Conservation (phyloP, 1,140 invertebrate species). For the Elymnias hypermnestra region DNA sequence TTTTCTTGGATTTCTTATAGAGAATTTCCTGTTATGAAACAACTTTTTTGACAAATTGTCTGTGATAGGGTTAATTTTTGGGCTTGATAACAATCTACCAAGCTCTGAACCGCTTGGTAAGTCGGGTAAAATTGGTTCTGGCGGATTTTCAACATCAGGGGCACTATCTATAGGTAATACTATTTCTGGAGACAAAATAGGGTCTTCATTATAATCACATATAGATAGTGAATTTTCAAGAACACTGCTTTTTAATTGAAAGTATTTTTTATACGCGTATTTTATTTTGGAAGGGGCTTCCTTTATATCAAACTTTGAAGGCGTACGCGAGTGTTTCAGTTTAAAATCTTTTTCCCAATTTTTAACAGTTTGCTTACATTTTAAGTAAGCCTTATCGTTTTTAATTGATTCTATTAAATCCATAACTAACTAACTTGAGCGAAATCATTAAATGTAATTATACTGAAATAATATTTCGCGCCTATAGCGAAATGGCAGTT, state of each 20-base stretch:
- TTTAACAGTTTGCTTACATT: constrained; percentile 85
- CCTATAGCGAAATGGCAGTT: too few relatives aligned
- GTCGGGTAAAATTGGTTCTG: constrained; percentile 34
- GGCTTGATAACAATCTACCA: constrained; percentile 64
- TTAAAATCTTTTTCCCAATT: constrained; percentile 88
- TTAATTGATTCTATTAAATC: constrained; percentile 61
- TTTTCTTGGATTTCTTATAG: constrained; percentile 86
- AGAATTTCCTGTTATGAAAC: constrained; percentile 81
- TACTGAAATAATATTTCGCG: too few relatives aligned
- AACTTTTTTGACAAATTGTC: constrained; percentile 81
- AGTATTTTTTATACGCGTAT: constrained; percentile 88
- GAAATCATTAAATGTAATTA: too few relatives aligned
- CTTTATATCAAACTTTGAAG: constrained; percentile 88
- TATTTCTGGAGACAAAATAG: constrained; percentile 50
- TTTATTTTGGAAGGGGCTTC: constrained; percentile 82
- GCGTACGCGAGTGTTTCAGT: constrained; percentile 80
- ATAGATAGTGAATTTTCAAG: constrained; percentile 81
- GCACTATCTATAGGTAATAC: constrained; percentile 15
- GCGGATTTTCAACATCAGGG: constrained; percentile 22
- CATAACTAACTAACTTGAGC: too few relatives aligned
- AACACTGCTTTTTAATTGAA: constrained; percentile 83
- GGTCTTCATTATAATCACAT: constrained; percentile 51
- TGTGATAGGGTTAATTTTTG: constrained; percentile 55
- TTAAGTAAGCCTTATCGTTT: constrained; percentile 69
- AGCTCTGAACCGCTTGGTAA: constrained; percentile 51